Evolutionary conservation across 2,797 vertebrate genomes (phyloP).

Genomic region (Echeneis naucrates): DNA sequence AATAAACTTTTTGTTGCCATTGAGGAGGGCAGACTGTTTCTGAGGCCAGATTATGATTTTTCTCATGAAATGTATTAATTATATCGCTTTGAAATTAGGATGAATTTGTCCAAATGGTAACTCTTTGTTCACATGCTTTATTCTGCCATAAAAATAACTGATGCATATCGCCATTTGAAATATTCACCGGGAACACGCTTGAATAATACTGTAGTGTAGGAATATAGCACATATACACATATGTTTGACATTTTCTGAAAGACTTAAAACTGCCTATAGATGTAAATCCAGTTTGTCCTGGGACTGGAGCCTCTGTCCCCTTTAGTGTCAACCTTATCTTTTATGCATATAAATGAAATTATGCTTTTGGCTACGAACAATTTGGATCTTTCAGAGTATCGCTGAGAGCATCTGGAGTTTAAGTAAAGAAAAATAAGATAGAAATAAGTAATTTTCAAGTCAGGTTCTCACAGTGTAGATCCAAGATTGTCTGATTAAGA

Average conservation of each 20-base stretch:
- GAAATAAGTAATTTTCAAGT: constrained; percentile 16
- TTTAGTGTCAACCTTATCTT: neutral
- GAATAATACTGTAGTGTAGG: neutral
- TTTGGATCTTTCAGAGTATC: neutral
- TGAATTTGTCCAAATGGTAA: neutral
- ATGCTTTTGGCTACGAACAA: constrained; percentile 10
- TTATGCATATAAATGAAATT: constrained; percentile 13
- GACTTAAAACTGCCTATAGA: neutral
- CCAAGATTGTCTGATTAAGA: constrained; percentile 33
- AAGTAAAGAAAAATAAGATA: neutral
- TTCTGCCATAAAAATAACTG: neutral
- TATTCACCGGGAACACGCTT: neutral
- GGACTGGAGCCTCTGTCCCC: neutral
- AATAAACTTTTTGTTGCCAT: neutral
- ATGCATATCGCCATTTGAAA: neutral
- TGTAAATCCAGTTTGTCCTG: neutral
- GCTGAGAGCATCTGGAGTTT: constrained; percentile 25
- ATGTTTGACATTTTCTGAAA: neutral
- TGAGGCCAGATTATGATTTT: neutral
- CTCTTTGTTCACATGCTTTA: neutral
- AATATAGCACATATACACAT: constrained; percentile 2
- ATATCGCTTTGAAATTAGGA: neutral
- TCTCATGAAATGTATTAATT: neutral
- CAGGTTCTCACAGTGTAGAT: constrained; percentile 38
- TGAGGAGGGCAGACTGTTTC: too few species aligned